Base-by-base conservation (phyloP, 2,797 vertebrate species). In the Myotis pilosus region DNA sequence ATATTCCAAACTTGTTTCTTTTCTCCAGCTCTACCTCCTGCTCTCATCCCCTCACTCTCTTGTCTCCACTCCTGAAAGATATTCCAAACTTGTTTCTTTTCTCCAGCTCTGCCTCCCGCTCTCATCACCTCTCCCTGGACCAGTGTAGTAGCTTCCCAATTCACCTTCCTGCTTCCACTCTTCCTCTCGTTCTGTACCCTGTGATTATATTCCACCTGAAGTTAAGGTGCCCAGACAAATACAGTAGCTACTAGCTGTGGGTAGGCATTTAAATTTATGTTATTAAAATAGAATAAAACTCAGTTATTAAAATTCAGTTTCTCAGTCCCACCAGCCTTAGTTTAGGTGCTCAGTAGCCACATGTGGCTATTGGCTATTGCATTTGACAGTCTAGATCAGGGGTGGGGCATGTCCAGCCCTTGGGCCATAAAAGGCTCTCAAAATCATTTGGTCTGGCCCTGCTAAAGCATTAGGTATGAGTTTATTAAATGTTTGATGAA, bases 191-290 rank as follows among this genome's bases (percentile, higher is more conserved):
- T 38, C 22, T 1, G 17, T 3, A 2, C 89, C 44, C 8, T 30
- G 2, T 84, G 75, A 75, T 90, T 84, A 47, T 76, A 80, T 7
- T 79, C 66, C 47, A 36, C 13, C 22, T 19, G 74, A 13, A n/a
- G 28, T 86, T 75, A 44, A 76, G 60, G 53, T 47, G 41, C 25
- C 47, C 15, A 41, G 78, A 62, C 87, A 71, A 87, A 12, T 64
- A 71, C 10, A 8, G 53, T 75, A 87, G 94, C 87, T 47, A 72
- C 47, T 30, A 64, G 76, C 47, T 69, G 49, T 8, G 15, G 11
- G 33, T 36, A 68, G 87, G 44, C 15, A 57, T 81, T 84, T 92
- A 86, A 80, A 71, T 85, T 53, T 84, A 72, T 82, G 62, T 88
- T 74, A 87, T 47, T 90, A 79, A 87, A 79, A n/a, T 55, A 23